phyloP scores from a whole-genome alignment of 2,888 invertebrate genomes.

The Buathra laborator region DNA sequence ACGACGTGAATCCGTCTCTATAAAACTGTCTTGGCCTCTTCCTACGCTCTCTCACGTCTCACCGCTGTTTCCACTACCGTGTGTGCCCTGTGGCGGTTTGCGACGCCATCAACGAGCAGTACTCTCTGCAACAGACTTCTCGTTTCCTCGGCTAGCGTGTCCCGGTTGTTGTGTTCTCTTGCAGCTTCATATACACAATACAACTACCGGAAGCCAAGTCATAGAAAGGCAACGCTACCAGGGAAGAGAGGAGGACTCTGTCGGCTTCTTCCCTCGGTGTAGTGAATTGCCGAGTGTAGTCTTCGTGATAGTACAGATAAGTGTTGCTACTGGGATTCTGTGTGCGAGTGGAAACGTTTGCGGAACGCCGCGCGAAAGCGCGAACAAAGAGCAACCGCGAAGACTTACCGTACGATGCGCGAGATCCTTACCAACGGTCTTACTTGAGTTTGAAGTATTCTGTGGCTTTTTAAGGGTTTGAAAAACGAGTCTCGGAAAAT shows the following conservation, averaged over 20 bases:
- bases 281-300: conserved; percentile 48
- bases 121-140: conserved; percentile 52
- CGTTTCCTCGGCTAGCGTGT: conserved; percentile 54
- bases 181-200: conserved; percentile 68
- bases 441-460: background rate
- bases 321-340: conserved; percentile 27
- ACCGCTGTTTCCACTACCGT: conserved; percentile 42
- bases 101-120: conserved; percentile 53
- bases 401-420: conserved; percentile 40
- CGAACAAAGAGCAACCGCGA: conserved; percentile 46
- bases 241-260: conserved; percentile 30
- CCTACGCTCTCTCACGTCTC: conserved; percentile 56
- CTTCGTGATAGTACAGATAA: conserved; percentile 55
- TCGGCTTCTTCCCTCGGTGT: conserved; percentile 26
- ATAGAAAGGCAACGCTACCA: conserved; percentile 68
- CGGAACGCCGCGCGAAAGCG: conserved; percentile 26
- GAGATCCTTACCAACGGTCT: conserved; percentile 3
- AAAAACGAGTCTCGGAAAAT: background rate
- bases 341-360: conserved; percentile 24
- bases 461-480: background rate
- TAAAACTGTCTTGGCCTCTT: conserved; percentile 81
- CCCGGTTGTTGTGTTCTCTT: conserved; percentile 35
- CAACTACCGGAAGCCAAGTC: conserved; percentile 72
- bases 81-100: conserved; percentile 31
- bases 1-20: conserved; percentile 83